These are phyloP conservation scores for Drosophila parabipectinata DNA, from an alignment of 1,140 invertebrate species.

Conservation along the genomic window DNA sequence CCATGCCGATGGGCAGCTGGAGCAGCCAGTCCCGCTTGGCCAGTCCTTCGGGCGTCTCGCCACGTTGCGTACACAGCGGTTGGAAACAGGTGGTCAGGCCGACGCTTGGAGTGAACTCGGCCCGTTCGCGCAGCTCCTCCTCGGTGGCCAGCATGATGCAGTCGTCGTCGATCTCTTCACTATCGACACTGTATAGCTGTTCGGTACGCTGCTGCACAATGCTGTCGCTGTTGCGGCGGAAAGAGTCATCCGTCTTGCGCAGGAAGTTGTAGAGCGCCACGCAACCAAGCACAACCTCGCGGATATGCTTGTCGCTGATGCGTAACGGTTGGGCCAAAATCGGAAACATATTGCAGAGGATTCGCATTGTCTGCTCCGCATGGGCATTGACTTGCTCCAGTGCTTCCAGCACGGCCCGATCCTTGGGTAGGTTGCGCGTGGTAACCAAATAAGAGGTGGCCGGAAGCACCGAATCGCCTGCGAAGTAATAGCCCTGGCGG, in stretches of 20 bases:
- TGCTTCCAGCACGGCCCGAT: constrained; percentile 49
- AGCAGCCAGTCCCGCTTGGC: constrained; percentile 72
- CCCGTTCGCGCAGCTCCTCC: constrained; percentile 70
- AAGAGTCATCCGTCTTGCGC: constrained; percentile 76
- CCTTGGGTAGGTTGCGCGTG: constrained; percentile 60
- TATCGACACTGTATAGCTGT: constrained; percentile 51
- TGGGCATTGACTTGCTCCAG: constrained; percentile 67
- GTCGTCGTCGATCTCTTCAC: constrained; percentile 75
- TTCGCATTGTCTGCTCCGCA: constrained; percentile 75
- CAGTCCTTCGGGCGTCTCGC: constrained; percentile 64
- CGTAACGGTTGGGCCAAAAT: constrained; percentile 73
- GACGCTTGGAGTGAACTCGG: constrained; percentile 76
- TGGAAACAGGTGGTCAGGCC: constrained; percentile 75
- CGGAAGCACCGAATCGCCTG: constrained; percentile 67
- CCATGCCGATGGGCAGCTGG: constrained; percentile 46
- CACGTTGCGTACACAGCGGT: constrained; percentile 59
- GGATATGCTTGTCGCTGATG: constrained; percentile 74
- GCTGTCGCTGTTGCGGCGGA: constrained; percentile 72
- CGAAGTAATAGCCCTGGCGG: constrained; percentile 66
- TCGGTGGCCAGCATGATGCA: constrained; percentile 79
- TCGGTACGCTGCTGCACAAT: constrained; percentile 67
- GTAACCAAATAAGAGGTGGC: constrained; percentile 70
- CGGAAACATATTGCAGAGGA: constrained; percentile 80
- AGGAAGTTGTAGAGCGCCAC: constrained; percentile 80
- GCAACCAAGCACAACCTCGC: constrained; percentile 76